Percentiles rank a stretch among this genome's conserved stretches.
phyloP scores from a whole-genome alignment of 2,113 vertebrate species.

The Rhynchomys soricoides region DNA sequence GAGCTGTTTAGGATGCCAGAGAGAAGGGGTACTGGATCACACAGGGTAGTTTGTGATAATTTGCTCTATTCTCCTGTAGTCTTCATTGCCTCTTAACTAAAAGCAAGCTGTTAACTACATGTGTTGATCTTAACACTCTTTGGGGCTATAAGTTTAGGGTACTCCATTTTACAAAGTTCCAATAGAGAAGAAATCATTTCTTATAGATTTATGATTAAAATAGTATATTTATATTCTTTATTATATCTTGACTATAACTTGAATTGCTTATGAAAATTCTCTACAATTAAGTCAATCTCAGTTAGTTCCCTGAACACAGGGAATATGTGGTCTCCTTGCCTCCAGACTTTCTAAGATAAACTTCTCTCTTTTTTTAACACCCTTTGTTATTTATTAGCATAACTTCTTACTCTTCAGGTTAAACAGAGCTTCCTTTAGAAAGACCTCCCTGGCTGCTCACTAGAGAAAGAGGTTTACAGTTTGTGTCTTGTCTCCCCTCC shows the following conservation, averaged over 20 bases:
- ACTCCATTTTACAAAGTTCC: constrained; percentile 11
- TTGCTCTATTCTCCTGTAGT: not conserved
- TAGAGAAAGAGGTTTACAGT: not conserved
- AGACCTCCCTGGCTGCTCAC: not conserved
- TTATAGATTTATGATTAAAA: constrained; percentile 39
- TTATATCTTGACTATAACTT: not conserved
- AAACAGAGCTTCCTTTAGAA: not conserved
- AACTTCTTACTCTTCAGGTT: not conserved
- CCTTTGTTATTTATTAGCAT: not conserved
- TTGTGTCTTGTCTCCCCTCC: not conserved
- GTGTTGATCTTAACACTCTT: not conserved
- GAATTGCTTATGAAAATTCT: not conserved
- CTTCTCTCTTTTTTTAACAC: not conserved
- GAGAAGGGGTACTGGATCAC: not conserved
- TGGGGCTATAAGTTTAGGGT: not conserved
- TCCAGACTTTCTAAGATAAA: not conserved
- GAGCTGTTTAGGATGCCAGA: not conserved
- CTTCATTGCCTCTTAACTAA: not conserved
- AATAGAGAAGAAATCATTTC: not conserved
- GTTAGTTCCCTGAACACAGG: not conserved
- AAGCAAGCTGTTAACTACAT: not conserved
- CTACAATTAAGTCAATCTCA: not conserved
- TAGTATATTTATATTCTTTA: not conserved
- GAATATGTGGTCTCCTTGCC: not conserved
- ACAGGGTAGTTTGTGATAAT: not conserved